A percentile compares a stretch with the other conserved stretches of the same genome.
Evolutionary conservation across 2,113 vertebrate genomes (phyloP).

Genomic region (Bubo scandiacus): DNA sequence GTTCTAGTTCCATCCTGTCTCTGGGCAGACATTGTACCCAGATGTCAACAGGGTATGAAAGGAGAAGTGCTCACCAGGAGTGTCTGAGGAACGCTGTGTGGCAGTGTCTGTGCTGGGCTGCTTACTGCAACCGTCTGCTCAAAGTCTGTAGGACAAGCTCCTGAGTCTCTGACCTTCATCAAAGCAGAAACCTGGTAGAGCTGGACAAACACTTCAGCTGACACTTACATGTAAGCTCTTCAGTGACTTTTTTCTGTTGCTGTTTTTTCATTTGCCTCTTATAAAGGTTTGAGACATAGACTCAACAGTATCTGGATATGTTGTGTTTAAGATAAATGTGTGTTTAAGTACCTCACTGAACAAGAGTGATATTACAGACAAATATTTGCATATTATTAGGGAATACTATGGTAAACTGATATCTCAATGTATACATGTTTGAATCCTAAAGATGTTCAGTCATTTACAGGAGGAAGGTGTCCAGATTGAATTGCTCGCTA

Average conservation of each 20-base stretch:
- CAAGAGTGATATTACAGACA: neutral
- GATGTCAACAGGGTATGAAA: neutral
- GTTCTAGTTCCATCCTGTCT: neutral
- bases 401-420: neutral
- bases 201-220: neutral
- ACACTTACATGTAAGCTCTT: neutral
- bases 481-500: neutral
- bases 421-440: neutral
- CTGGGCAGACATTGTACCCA: neutral
- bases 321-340: accelerated
- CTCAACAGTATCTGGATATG: neutral
- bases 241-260: neutral
- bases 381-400: neutral
- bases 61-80: neutral
- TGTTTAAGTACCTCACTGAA: neutral
- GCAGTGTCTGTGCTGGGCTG: neutral
- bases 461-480: neutral
- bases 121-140: neutral
- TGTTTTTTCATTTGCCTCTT: neutral
- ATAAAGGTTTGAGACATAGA: neutral
- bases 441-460: neutral
- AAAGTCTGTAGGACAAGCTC: neutral
- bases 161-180: neutral
- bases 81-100: accelerated
- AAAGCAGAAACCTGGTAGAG: neutral